These are phyloP conservation scores for Halocynthia roretzi DNA, from an alignment of 23 tunicate genomes.

Conservation along the genomic window DNA sequence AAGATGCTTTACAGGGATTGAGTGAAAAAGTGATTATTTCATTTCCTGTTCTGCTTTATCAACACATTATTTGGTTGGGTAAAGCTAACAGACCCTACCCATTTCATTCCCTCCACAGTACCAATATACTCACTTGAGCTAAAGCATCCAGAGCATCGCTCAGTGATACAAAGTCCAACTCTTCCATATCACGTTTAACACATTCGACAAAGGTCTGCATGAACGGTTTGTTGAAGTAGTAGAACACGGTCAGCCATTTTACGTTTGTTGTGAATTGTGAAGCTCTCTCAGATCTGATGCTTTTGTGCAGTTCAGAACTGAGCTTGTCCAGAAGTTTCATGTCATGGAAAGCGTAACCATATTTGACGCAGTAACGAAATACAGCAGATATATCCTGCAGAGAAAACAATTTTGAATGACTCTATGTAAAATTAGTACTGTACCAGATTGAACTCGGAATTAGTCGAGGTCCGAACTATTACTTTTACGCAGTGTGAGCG, in stretches of 20 bases:
- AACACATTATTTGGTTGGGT: too few relatives aligned
- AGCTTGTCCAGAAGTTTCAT: constrained; percentile 40
- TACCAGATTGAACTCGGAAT: background rate
- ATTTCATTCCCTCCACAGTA: too few relatives aligned
- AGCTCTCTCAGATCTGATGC: constrained; percentile 36
- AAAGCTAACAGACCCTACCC: too few relatives aligned
- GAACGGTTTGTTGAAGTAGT: constrained; percentile 53
- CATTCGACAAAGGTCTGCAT: constrained; percentile 46
- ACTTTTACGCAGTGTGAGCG: too few relatives aligned
- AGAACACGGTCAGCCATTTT: constrained; percentile 93
- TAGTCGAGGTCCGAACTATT: too few relatives aligned
- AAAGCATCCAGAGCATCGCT: constrained; percentile 86
- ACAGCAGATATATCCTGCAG: constrained; percentile 81
- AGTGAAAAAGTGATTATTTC: too few relatives aligned
- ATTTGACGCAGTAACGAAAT: constrained; percentile 79
- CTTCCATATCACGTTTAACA: constrained; percentile 52
- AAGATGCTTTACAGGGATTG: too few relatives aligned
- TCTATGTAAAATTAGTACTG: background rate
- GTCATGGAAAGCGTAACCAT: constrained; percentile 71
- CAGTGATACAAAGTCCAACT: constrained; percentile 82
- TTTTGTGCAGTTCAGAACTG: constrained; percentile 33
- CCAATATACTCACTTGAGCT: constrained; percentile 44
- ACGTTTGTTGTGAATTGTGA: constrained; percentile 78
- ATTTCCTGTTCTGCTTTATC: too few relatives aligned
- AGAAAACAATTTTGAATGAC: background rate